phyloP scores from a whole-genome alignment of 2,888 invertebrate species.

The Hermaeophaga mercurialis region DNA sequence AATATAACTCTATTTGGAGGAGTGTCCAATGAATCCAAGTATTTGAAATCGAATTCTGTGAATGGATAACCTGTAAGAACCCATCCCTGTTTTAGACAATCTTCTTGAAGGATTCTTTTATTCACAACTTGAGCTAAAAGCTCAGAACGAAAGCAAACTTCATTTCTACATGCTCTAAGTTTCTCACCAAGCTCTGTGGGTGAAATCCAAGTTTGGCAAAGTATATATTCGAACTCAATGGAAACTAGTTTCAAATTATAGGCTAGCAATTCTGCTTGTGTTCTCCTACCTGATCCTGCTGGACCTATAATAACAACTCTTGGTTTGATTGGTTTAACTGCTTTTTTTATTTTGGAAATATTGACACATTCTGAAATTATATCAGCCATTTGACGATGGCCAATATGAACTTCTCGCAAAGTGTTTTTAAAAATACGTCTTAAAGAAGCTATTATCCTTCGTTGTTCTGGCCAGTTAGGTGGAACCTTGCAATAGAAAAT shows the following conservation, averaged over 20 bases:
- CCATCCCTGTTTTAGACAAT: constrained; percentile 68
- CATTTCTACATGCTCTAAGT: constrained; percentile 49
- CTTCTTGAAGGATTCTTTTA: constrained; percentile 58
- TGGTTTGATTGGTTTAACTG: constrained; percentile 61
- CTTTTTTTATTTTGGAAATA: constrained; percentile 51
- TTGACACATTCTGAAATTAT: constrained; percentile 54
- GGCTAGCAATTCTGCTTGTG: constrained; percentile 61
- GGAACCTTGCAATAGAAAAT: constrained; percentile 50
- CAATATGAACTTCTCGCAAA: constrained; percentile 35
- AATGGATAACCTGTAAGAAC: constrained; percentile 66
- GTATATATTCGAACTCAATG: constrained; percentile 63
- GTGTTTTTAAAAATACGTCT: constrained; percentile 53
- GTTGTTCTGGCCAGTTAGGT: constrained; percentile 50
- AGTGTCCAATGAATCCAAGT: constrained; percentile 63
- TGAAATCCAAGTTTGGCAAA: constrained; percentile 59
- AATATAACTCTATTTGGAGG: constrained; percentile 64
- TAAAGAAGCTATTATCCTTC: constrained; percentile 51
- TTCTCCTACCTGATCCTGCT: constrained; percentile 56
- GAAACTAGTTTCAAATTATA: constrained; percentile 63
- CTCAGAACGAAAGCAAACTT: constrained; percentile 53
- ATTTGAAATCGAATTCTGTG: constrained; percentile 63
- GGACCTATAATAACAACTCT: constrained; percentile 67
- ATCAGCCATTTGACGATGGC: constrained; percentile 45
- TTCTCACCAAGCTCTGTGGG: constrained; percentile 51
- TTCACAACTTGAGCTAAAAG: constrained; percentile 54